These are phyloP conservation scores for Calameuta idolon DNA, from an alignment of 2,888 invertebrate species.

Conservation along the genomic window DNA sequence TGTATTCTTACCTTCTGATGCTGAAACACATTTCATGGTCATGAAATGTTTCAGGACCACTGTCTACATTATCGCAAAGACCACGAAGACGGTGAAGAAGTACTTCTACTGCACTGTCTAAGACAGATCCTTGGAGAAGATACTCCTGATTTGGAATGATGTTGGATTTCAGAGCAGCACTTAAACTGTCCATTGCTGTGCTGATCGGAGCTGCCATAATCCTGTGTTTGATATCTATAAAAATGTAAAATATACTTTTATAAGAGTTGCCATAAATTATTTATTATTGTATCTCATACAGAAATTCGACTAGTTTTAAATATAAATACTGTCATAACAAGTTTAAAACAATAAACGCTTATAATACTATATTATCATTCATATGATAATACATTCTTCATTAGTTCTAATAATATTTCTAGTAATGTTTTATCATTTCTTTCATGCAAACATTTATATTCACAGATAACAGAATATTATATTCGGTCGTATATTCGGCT, in stretches of 20 bases:
- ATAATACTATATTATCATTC: not conserved
- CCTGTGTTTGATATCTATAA: not conserved
- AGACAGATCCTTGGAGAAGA: conserved; percentile 91
- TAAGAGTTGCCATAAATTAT: not conserved
- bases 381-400: not conserved
- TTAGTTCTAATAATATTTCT: not conserved
- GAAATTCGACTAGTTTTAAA: not conserved
- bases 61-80: conserved; percentile 92
- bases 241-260: not conserved
- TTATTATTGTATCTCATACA: not conserved
- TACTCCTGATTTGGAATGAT: conserved; percentile 95
- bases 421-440: too few species aligned
- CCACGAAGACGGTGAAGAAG: conserved; percentile 88
- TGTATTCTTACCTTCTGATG: conserved; percentile 70
- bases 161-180: conserved; percentile 83
- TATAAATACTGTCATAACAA: not conserved
- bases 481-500: too few species aligned
- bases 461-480: too few species aligned
- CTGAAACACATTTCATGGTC: conserved; percentile 94
- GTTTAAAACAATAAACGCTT: not conserved
- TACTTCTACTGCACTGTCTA: conserved; percentile 92
- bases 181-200: conserved; percentile 81
- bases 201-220: conserved; percentile 69
- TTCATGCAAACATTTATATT: too few species aligned
- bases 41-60: conserved; percentile 90